Conservation (phyloP, 2,113 vertebrate species). For the Acanthochromis polyacanthus region DNA sequence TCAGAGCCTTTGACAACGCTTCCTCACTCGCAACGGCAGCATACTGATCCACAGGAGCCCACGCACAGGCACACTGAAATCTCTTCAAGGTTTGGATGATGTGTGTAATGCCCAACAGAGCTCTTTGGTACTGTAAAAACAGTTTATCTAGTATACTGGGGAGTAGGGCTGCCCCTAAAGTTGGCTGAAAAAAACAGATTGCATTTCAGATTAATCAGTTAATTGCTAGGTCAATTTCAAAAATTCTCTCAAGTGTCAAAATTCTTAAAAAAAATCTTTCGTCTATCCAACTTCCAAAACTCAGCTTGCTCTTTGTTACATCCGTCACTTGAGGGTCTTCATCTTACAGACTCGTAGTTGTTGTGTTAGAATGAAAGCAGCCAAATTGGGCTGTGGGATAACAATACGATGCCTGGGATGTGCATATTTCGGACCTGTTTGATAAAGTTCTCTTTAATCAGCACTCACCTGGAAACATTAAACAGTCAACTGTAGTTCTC, state of each 20-base stretch:
- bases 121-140: constrained; percentile 29
- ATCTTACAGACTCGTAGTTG: background rate
- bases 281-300: background rate
- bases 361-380: no score
- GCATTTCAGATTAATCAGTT: background rate
- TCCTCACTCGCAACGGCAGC: constrained; percentile 56
- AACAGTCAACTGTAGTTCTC: background rate
- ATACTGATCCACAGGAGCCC: constrained; percentile 61
- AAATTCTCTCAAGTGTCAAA: no score
- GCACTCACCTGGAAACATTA: background rate
- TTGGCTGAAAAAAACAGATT: background rate
- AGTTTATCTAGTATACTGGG: background rate
- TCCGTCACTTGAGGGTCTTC: background rate
- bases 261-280: no score
- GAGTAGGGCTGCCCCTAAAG: background rate
- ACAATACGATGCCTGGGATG: no score
- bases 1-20: constrained; percentile 67
- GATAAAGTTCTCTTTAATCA: background rate
- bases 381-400: no score
- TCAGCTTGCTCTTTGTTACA: background rate
- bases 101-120: constrained; percentile 46
- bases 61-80: constrained; percentile 49
- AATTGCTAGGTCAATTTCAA: background rate
- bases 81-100: constrained; percentile 50
- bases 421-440: background rate